Evolutionary conservation across 2,113 vertebrate genomes (phyloP), one percentile per base, ranked within the genome.

Genomic region (Thalassoma bifasciatum): DNA sequence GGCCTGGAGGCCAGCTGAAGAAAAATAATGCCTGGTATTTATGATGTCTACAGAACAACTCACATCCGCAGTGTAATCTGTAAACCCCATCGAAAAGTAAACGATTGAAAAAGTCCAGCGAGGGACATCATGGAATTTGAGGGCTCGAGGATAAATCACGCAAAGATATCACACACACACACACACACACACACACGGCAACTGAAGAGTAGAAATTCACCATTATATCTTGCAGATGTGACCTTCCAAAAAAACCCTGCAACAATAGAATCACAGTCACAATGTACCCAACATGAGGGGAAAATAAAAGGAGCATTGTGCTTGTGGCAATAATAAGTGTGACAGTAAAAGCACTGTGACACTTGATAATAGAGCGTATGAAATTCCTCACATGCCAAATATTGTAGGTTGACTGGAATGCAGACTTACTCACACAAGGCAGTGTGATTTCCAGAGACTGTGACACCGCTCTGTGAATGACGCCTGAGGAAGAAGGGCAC

Each of bases 401-500:
- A 49, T 75, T 77, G 89, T 89, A 88, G 90, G 89, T 59, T 74
- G 86, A n/a, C 72, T 79, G 88, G 89, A 92, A 92, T 91, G 86
- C 81, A 36, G 72, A 80, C 78, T 70, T 80, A 79, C 66, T 63
- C 1, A 22, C 59, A 85, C 66, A 46, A 77, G 53, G 82, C 86
- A 74, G 81, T 69, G 72, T 81, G 85, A 86, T 72, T 83, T 83
- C 60, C 66, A 87, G 44, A 64, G 61, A 81, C 66, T 82, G 79
- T 60, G 83, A 88, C 87, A 82, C 72, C 66, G 69, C 85, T 85
- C 67, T 86, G 58, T 17, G 59, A 72, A 66, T 68, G 64, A 68
- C 21, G 70, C 72, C 72, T 56, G 42, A 64, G 72, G 79, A 89
- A 51, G 74, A 72, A 81, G 85, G 84, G 65, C 72, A 63, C 62